Evolutionary conservation across 1,140 invertebrate genomes (phyloP).

Genomic region (Proales similis): DNA sequence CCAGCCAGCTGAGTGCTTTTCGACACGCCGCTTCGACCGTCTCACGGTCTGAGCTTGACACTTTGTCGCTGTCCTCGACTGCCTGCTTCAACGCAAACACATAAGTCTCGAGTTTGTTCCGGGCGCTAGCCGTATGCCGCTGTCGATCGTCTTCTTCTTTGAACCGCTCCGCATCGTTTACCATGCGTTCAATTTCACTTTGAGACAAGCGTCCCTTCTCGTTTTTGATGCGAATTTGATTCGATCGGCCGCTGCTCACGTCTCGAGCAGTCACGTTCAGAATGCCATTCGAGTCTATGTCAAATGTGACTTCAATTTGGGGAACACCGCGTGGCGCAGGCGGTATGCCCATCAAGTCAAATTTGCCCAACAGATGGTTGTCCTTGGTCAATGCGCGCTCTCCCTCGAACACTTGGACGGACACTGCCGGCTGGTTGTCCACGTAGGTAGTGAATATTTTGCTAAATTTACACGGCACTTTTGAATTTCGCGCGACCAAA

Average conservation of each 20-base stretch:
- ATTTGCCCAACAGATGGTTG: constrained; percentile 78
- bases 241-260: constrained; percentile 63
- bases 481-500: constrained; percentile 41
- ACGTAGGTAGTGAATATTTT: constrained; percentile 37
- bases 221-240: constrained; percentile 57
- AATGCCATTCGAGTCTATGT: constrained; percentile 72
- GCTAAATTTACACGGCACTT: constrained; percentile 5
- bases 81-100: constrained; percentile 42
- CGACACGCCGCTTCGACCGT: constrained; percentile 56
- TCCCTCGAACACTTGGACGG: constrained; percentile 62
- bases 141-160: constrained; percentile 52
- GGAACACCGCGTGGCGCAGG: constrained; percentile 51
- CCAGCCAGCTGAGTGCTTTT: constrained; percentile 53
- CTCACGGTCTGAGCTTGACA: constrained; percentile 60
- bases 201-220: constrained; percentile 54
- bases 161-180: constrained; percentile 59
- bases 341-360: constrained; percentile 77
- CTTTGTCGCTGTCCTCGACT: constrained; percentile 50
- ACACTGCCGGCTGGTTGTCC: constrained; percentile 29
- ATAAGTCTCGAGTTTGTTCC: constrained; percentile 45
- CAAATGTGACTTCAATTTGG: constrained; percentile 68
- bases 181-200: constrained; percentile 57
- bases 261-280: constrained; percentile 69
- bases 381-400: constrained; percentile 82
- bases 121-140: constrained; percentile 43